Conservation (phyloP, 1,140 invertebrate species). For the Ceratina japonica region DNA sequence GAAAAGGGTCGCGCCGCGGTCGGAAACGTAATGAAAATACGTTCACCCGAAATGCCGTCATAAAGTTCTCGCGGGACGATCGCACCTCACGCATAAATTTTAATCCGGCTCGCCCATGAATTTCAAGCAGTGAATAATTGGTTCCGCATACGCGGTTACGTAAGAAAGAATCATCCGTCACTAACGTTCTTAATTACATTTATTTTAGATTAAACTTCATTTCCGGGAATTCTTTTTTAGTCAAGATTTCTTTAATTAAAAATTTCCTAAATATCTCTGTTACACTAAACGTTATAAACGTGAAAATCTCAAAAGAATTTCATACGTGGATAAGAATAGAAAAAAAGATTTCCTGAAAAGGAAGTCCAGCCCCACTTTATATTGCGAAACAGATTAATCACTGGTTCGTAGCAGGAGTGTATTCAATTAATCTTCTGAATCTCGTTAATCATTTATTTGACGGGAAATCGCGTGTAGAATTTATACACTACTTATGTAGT, state of each 20-base stretch:
- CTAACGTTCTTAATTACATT: no score
- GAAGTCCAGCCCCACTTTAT: no score
- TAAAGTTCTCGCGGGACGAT: conserved; percentile 1
- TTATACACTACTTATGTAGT: background rate
- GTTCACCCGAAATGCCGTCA: background rate
- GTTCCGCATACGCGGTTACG: background rate
- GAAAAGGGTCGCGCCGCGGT: background rate
- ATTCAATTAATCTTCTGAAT: background rate
- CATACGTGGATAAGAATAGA: no score
- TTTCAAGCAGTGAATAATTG: background rate
- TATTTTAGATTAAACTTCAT: no score
- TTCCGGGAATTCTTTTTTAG: no score
- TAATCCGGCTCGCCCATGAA: background rate
- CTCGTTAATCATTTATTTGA: background rate
- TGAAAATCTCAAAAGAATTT: no score
- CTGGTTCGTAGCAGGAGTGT: background rate
- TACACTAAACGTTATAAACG: no score
- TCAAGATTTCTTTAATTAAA: no score
- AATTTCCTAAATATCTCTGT: no score
- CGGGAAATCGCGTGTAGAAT: background rate
- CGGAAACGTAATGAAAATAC: conserved; percentile 22
- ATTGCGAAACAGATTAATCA: no score
- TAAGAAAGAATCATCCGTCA: no score
- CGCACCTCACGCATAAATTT: conserved; percentile 13
- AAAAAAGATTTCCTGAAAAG: no score